These are phyloP conservation scores for Rhamnusium bicolor DNA, from an alignment of 2,888 invertebrate species.

Conservation along the genomic window DNA sequence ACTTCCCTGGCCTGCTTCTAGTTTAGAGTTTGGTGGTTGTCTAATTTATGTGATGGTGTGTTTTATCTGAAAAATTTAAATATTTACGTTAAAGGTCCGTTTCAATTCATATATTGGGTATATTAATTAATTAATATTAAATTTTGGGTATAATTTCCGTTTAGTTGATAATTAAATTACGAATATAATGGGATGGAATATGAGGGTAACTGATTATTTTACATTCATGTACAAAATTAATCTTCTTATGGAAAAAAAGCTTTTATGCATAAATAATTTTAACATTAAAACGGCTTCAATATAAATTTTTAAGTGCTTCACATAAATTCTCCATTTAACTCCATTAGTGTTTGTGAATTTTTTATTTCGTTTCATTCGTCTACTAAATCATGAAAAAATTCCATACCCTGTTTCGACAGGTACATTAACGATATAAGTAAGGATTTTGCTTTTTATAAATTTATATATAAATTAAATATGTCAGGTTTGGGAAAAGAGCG, in stretches of 20 bases:
- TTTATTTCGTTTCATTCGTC: constrained; percentile 10
- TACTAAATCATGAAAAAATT: constrained; percentile 12
- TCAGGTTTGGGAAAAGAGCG: neutral
- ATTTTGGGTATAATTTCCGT: neutral
- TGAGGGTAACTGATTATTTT: neutral
- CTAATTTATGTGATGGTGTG: too few relatives aligned
- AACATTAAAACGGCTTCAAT: neutral
- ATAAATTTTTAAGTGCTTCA: constrained; percentile 1
- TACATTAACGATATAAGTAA: constrained; percentile 6
- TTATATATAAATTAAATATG: constrained; percentile 15
- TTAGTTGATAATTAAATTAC: neutral
- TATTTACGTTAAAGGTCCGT: too few relatives aligned
- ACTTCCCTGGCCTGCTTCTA: too few relatives aligned
- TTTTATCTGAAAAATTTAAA: too few relatives aligned
- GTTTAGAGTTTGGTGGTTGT: too few relatives aligned
- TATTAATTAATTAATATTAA: too few relatives aligned
- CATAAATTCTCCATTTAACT: constrained; percentile 3
- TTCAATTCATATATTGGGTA: too few relatives aligned
- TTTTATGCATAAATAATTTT: constrained; percentile 27
- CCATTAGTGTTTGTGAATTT: constrained; percentile 26
- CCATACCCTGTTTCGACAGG: constrained; percentile 14
- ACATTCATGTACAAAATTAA: constrained; percentile 12
- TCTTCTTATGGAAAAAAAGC: constrained; percentile 17
- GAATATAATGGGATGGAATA: neutral
- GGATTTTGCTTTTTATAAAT: constrained; percentile 7